These are phyloP conservation scores for Hirtodrosophila trivittata DNA, from an alignment of 2,888 invertebrate species.

Conservation along the genomic window DNA sequence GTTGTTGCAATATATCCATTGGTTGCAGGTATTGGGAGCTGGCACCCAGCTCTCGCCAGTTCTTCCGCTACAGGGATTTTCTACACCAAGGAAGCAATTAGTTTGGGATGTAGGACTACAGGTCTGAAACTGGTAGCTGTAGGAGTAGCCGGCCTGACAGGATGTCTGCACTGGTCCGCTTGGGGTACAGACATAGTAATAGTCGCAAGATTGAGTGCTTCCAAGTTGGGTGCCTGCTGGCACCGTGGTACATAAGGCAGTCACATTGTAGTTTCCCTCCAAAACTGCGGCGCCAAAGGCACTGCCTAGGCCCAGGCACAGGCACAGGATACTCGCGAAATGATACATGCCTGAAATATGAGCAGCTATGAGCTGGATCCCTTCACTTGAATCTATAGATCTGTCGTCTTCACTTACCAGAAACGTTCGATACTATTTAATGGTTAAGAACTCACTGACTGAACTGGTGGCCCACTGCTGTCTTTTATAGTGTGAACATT, in stretches of 20 bases:
- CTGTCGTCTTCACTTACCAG: slow-evolving; percentile 32
- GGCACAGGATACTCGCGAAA: slow-evolving; percentile 44
- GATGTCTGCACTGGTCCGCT: slow-evolving; percentile 32
- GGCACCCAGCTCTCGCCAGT: slow-evolving; percentile 39
- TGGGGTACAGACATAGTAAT: slow-evolving; percentile 44
- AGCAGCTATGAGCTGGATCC: too few species aligned
- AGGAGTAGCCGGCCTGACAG: slow-evolving; percentile 37
- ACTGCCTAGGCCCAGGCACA: slow-evolving; percentile 36
- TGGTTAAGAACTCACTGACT: slow-evolving; percentile 34
- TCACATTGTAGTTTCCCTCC: slow-evolving; percentile 66
- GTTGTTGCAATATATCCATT: slow-evolving; percentile 31
- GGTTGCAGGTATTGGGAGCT: slow-evolving; percentile 21
- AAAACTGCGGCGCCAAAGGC: slow-evolving; percentile 30
- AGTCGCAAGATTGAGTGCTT: slow-evolving; percentile 50
- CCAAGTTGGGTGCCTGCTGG: slow-evolving; percentile 45
- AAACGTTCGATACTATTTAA: slow-evolving; percentile 14
- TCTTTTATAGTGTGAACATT: slow-evolving; percentile 34
- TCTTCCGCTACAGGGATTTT: slow-evolving; percentile 30
- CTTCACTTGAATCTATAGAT: too few species aligned
- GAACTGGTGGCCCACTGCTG: background rate
- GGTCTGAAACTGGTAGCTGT: slow-evolving; percentile 7
- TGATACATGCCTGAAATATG: slow-evolving; percentile 43
- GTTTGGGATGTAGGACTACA: slow-evolving; percentile 38
- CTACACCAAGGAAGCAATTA: slow-evolving; percentile 48
- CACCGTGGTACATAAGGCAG: slow-evolving; percentile 44